A percentile compares a stretch with the other conserved stretches of the same genome.
Evolutionary conservation across 2,797 vertebrate species (phyloP).

Genomic region (Craterocephalus amniculus): DNA sequence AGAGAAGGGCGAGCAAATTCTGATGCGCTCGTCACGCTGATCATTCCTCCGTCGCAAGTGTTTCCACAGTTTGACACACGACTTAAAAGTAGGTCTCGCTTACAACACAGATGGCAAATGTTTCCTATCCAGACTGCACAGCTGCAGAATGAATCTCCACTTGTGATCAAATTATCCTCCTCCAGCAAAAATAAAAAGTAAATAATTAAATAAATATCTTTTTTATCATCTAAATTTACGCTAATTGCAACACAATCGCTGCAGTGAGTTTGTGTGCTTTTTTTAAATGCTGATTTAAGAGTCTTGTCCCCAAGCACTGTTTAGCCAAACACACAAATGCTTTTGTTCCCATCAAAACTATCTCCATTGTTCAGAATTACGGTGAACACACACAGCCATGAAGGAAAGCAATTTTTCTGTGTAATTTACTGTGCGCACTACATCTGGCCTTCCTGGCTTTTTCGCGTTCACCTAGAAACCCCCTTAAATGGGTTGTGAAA

Average conservation of each 20-base stretch:
- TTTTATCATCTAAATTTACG: too few relatives aligned
- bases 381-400: constrained; percentile 11
- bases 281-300: constrained; percentile 18
- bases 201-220: too few relatives aligned
- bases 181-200: constrained; percentile 21
- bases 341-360: constrained; percentile 46
- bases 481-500: constrained; percentile 60
- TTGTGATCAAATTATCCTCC: constrained; percentile 9
- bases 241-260: not conserved
- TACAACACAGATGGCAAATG: constrained; percentile 42
- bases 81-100: constrained; percentile 48
- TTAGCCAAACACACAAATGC: constrained; percentile 38
- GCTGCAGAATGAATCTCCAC: constrained; percentile 36
- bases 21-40: constrained; percentile 67
- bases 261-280: not conserved
- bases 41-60: constrained; percentile 65
- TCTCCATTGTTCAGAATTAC: constrained; percentile 51
- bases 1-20: constrained; percentile 51
- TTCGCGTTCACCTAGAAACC: constrained; percentile 53
- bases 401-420: constrained; percentile 26
- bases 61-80: constrained; percentile 69
- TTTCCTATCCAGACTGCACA: constrained; percentile 46
- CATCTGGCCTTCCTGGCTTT: constrained; percentile 43
- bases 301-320: constrained; percentile 44
- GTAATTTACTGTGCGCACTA: constrained; percentile 49